phyloP scores from a whole-genome alignment of 2,888 invertebrate genomes.

The Acrobasis repandana region DNA sequence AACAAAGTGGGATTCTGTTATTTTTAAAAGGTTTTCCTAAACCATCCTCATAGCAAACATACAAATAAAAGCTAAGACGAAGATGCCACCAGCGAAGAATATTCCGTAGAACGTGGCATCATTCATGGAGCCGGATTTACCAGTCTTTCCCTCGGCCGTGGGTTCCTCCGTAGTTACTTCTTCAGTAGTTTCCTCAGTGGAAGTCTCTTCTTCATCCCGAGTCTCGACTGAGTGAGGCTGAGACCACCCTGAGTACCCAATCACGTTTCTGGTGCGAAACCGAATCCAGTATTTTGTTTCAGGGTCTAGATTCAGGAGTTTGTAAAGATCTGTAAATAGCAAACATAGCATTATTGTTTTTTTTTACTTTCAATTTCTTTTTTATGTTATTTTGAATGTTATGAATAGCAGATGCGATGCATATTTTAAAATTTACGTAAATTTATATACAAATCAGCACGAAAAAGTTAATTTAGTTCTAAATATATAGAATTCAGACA shows the following conservation, averaged over 20 bases:
- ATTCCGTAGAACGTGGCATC: constrained; percentile 57
- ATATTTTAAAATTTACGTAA: too few relatives aligned
- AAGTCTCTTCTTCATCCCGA: background rate
- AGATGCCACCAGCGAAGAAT: constrained; percentile 59
- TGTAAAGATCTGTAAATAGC: constrained; percentile 16
- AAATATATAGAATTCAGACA: too few relatives aligned
- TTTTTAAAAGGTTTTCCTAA: background rate
- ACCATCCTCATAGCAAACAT: constrained; percentile 57
- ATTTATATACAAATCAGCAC: too few relatives aligned
- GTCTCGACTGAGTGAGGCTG: constrained; percentile 41
- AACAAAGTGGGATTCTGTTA: too few relatives aligned
- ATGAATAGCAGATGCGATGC: too few relatives aligned
- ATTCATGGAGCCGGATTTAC: constrained; percentile 18
- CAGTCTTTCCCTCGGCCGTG: constrained; percentile 28
- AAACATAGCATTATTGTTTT: background rate
- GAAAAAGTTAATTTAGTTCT: too few relatives aligned
- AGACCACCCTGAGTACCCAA: constrained; percentile 61
- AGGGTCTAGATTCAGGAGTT: constrained; percentile 44
- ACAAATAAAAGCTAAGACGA: constrained; percentile 51
- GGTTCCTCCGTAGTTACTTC: constrained; percentile 22
- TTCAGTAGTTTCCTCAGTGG: background rate
- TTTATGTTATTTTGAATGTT: too few relatives aligned
- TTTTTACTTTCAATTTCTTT: too few relatives aligned
- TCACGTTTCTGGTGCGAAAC: constrained; percentile 51
- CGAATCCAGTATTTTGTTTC: constrained; percentile 59